Evolutionary conservation across 2,888 invertebrate genomes (phyloP), one percentile per base, ranked within the genome.

Genomic region (Geophilus truncorum): DNA sequence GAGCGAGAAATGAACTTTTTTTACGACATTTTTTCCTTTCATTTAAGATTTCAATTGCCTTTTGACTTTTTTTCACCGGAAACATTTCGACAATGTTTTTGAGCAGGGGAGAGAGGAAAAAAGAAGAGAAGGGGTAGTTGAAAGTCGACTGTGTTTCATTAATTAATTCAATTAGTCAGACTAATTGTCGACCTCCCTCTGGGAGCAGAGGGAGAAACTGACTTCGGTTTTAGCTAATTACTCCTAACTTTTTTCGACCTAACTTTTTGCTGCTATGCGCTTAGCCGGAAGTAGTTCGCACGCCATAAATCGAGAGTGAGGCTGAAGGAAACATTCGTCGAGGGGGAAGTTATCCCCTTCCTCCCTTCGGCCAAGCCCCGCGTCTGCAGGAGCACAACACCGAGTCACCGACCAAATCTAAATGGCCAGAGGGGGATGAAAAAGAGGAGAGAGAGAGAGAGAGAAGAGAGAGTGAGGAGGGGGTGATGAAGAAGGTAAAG

Each of bases 151-250:
- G 28, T 25, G 70, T 28, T 70, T 70, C 70, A 70, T 70, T 70
- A 70, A 70, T 70, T 70, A 70, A 70, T 70, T 70, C 70, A 70
- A 70, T 70, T 70, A 70, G 28, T 23, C 70, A 10, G 28, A 70
- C 70, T 70, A 70, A 70, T 70, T 70, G 70, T n/a, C 70, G 70
- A 40, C 40, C 40, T 40, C 40, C 40, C 40, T 40, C 40, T 40
- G 40, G 40, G 40, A 40, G 40, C 10, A 40, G 15, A 40, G 40
- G 40, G 40, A 40, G 40, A 40, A 40, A 40, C 40, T 40, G 40
- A 40, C 40, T 40, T 40, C 15, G 70, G 70, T 70, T 70, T 70
- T 70, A 28, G 23, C 70, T 70, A 70, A 70, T 70, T 23, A 70
- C 23, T 70, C n/a, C 70, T 28, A 23, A 40, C 40, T 40, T 40